These are phyloP conservation scores for Paramormyrops kingsleyae DNA, from an alignment of 2,113 vertebrate genomes.

Conservation along the genomic window DNA sequence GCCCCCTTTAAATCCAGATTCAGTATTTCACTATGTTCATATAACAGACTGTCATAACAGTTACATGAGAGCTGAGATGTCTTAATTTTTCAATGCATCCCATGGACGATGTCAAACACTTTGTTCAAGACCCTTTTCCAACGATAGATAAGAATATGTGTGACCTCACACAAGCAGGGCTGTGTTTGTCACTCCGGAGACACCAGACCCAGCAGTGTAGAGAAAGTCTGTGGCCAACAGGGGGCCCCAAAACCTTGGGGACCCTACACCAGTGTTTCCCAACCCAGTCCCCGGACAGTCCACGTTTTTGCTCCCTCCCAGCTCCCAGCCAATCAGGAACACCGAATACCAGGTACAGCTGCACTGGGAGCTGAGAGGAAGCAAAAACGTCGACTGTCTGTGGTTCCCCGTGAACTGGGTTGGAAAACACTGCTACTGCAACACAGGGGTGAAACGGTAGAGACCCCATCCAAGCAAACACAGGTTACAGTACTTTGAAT, in stretches of 20 bases:
- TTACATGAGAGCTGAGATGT: neutral
- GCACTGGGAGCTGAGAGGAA: no score
- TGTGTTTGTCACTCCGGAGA: neutral
- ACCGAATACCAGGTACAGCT: no score
- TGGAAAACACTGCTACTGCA: neutral
- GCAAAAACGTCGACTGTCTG: no score
- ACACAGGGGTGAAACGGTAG: neutral
- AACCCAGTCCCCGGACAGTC: no score
- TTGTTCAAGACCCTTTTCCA: neutral
- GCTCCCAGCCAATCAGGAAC: no score
- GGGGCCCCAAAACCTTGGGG: neutral
- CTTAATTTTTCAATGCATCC: neutral
- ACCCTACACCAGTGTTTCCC: neutral
- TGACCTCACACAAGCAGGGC: neutral
- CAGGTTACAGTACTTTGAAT: neutral
- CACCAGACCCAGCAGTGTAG: neutral
- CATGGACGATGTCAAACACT: neutral
- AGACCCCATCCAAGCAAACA: neutral
- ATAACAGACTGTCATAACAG: neutral
- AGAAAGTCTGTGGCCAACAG: neutral
- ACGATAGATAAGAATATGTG: neutral
- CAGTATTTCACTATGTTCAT: neutral
- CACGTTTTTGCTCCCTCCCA: no score
- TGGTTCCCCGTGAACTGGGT: no score
- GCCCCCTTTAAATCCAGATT: neutral